Evolutionary conservation across 2,888 invertebrate genomes (phyloP).

Genomic region (Diarsia rubi): DNA sequence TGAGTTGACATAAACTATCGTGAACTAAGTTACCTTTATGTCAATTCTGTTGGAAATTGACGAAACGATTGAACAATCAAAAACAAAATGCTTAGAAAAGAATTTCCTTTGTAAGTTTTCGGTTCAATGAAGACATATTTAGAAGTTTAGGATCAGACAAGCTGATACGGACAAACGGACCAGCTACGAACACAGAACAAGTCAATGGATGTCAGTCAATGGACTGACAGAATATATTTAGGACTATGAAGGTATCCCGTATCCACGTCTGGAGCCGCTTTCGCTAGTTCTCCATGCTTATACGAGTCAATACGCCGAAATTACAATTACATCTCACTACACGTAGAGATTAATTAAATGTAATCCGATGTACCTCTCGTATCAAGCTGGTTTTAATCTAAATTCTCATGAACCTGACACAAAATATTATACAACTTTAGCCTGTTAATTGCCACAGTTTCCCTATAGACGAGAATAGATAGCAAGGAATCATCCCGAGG

Average conservation of each 20-base stretch:
- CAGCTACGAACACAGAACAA: neutral
- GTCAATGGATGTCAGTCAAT: too few relatives aligned
- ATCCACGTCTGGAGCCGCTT: neutral
- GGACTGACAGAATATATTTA: too few relatives aligned
- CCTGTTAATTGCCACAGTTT: slow-evolving; percentile 34
- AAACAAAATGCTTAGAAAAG: neutral
- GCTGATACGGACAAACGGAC: neutral
- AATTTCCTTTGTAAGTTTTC: neutral
- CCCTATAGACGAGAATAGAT: slow-evolving; percentile 32
- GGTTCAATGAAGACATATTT: too few relatives aligned
- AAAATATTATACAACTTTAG: slow-evolving; percentile 42
- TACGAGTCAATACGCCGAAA: neutral
- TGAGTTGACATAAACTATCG: too few relatives aligned
- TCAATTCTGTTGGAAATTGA: too few relatives aligned
- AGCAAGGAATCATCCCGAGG: slow-evolving; percentile 42
- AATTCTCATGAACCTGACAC: slow-evolving; percentile 32
- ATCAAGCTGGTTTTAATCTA: slow-evolving; percentile 13
- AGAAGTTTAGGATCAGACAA: neutral
- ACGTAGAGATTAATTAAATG: slow-evolving; percentile 3
- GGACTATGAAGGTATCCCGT: neutral
- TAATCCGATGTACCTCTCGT: neutral
- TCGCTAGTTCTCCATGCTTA: neutral
- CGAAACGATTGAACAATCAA: too few relatives aligned
- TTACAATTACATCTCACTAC: neutral
- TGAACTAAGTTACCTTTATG: too few relatives aligned